Conservation (phyloP, 2,888 invertebrate genomes). For the Zygaena filipendulae region DNA sequence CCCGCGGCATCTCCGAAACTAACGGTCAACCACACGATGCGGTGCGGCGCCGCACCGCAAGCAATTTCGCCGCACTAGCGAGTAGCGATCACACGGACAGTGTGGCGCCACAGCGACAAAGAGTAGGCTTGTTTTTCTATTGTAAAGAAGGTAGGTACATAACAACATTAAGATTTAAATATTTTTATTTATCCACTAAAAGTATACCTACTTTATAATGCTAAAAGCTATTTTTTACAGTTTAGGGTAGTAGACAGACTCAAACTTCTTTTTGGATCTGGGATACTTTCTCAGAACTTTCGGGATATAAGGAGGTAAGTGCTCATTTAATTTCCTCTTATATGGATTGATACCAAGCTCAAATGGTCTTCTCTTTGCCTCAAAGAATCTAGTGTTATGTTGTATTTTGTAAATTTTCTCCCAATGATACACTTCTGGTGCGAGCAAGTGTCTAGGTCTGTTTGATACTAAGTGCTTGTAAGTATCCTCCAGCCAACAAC, state of each 20-base stretch:
- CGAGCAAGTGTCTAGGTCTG: constrained; percentile 69
- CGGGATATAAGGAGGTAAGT: constrained; percentile 76
- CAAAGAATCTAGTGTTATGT: constrained; percentile 74
- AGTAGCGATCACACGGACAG: too few relatives aligned
- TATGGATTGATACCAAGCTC: constrained; percentile 72
- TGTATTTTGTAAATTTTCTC: constrained; percentile 84
- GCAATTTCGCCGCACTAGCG: too few relatives aligned
- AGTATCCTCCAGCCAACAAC: constrained; percentile 74
- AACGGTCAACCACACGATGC: too few relatives aligned
- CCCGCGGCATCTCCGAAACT: too few relatives aligned
- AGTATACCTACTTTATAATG: too few relatives aligned
- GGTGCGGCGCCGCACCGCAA: too few relatives aligned
- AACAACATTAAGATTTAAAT: too few relatives aligned
- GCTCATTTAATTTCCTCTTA: constrained; percentile 74
- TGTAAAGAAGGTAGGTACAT: too few relatives aligned
- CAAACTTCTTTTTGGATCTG: constrained; percentile 70
- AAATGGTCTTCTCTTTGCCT: constrained; percentile 76
- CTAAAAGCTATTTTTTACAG: constrained; percentile 26
- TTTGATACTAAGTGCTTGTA: constrained; percentile 78
- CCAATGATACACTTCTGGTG: constrained; percentile 83
- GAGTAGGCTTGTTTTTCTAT: too few relatives aligned
- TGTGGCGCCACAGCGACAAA: too few relatives aligned
- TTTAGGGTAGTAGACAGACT: constrained; percentile 76
- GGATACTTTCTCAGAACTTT: constrained; percentile 72
- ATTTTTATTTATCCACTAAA: too few relatives aligned